A percentile compares a stretch with the other conserved stretches of the same genome.
Evolutionary conservation across 2,113 vertebrate genomes (phyloP).

Genomic region (Accipiter cooperii): DNA sequence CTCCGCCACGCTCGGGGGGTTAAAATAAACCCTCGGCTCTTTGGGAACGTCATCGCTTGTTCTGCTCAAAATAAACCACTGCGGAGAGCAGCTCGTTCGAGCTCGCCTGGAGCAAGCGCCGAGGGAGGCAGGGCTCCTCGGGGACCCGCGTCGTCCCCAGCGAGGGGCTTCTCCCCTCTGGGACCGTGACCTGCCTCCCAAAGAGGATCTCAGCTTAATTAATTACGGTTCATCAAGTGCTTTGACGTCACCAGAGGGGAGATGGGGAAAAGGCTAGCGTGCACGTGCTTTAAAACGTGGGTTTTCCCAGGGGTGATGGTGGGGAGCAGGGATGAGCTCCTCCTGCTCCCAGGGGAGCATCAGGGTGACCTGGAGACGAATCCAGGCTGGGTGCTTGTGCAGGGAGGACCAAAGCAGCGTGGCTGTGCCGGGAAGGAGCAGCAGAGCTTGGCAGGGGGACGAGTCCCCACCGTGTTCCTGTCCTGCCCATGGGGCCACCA

Average conservation of each 20-base stretch:
- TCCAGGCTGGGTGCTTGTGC: background rate
- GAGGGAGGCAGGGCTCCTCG: background rate
- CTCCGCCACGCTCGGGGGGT: accelerated
- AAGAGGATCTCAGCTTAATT: background rate
- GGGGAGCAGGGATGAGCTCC: background rate
- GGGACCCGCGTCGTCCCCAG: background rate
- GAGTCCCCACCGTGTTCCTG: accelerated
- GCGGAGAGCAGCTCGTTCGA: background rate
- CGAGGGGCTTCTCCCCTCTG: background rate
- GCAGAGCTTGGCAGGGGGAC: accelerated
- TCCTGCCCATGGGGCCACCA: background rate
- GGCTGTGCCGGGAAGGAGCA: background rate
- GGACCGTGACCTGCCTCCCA: background rate
- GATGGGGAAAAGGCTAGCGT: background rate
- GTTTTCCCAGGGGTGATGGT: background rate
- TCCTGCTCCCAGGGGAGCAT: background rate
- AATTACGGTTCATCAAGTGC: background rate
- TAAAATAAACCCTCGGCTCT: background rate
- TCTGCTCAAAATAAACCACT: background rate
- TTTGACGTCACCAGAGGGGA: background rate
- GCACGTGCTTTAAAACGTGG: accelerated
- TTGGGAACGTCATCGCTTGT: accelerated
- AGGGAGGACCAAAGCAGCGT: accelerated
- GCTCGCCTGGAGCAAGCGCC: accelerated
- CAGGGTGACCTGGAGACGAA: background rate